Base-by-base conservation (phyloP, 2,113 vertebrate genomes). In the Hyaena hyaena region DNA sequence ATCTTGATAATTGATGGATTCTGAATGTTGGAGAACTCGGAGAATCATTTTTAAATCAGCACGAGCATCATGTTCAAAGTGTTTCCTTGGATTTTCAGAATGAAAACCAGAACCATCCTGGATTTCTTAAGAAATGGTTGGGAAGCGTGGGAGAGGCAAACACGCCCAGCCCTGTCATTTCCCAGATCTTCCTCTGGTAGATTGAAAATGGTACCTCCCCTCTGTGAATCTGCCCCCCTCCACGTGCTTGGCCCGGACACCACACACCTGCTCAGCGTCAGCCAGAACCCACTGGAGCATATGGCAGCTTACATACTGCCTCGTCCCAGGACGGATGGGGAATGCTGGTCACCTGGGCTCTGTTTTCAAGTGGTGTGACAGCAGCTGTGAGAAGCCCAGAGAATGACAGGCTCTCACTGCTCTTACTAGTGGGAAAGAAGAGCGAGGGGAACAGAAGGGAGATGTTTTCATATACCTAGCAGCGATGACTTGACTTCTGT, bases 321-420 rank as follows among this genome's bases (percentile, higher is more conserved):
- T 98, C 53, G n/a, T 98, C 97, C 96, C 91, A 26, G 98, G 96
- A 97, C 86, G 90, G 55, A 97, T 74, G 96, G 94, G 98, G 98
- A 98, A 97, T 10, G 84, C 97, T 97, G 98, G 98, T 99, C 98
- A 98, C 98, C 98, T 98, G 98, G 98, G 98, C 98, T 98, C 97
- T 98, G 98, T 98, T 99, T 99, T 98, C 98, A 98, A 98, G 98
- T 97, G 96, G 93, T 98, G 90, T 98, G 98, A 98, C 98, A 98
- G 98, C 98, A 99, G 98, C 98, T 98, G 98, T 98, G 98, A 98
- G 98, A 97, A 99, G 98, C 98, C 96, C 53, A 68, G 97, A 96
- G 97, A 97, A 97, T 98, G 98, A 98, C 98, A 98, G 95, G 97
- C 98, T 98, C 98, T 98, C 11, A 0, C 98, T 97, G 96, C 83